Base-by-base conservation (phyloP, 2,888 invertebrate genomes). In the Tipula lateralis region DNA sequence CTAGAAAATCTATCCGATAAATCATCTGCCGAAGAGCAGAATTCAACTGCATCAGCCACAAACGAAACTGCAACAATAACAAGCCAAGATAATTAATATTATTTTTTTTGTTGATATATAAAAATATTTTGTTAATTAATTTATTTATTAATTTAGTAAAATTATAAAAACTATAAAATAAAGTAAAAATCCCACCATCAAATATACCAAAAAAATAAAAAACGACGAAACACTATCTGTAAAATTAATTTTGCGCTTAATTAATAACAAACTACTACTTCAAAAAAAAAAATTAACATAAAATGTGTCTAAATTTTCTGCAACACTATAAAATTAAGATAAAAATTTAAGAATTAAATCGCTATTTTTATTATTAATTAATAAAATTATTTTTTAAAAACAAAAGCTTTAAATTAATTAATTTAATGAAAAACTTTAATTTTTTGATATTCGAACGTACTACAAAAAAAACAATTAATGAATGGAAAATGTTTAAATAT, bases 161-260 rank as follows among this genome's bases (percentile, higher is more conserved):
- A 66, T 66, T 66, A 24, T 24, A 66, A 50, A 36, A 50, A 50
- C 44, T 50, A 66, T 24, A 24, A 66, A 66, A 66, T 66, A 66
- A 66, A 66, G 66, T 66, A 66, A 66, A n/a, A 66, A 66, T 66
- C 66, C 66, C 66, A 66, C 66, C 66, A 24, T 24, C 0, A 9
- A 66, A 24, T 66, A 44, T 44, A 16, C 44, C 9, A 66, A 66
- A 50, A 50, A 66, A 66, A 0, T n/a, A n/a, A 44, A 44, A 44
- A 39, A 39, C 13, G 12, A 36, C 9, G 6, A 36, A 32, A 32
- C 5, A 32, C 39, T 66, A 24, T 66, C 24, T 66, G 0, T 66
- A 66, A 66, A 66, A 66, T 66, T 66, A 66, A 24, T 66, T 66
- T 66, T 9, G 66, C 66, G 66, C 66, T 66, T 66, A 66, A 44